Evolutionary conservation across 1,140 invertebrate genomes (phyloP), one percentile per base, ranked within the genome.

Genomic region (Lepidurus apus): DNA sequence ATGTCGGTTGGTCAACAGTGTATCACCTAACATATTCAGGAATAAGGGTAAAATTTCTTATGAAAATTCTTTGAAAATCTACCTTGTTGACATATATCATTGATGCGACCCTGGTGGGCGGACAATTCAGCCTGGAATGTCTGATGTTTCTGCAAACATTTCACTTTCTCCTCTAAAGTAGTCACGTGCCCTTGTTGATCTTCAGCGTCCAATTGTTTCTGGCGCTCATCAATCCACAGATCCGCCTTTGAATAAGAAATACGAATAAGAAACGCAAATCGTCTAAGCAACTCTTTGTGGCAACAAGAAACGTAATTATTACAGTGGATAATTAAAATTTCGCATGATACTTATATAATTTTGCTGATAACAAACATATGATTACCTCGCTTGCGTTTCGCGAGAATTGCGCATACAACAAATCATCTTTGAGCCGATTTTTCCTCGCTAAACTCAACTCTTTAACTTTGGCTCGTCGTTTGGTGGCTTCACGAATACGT

Each of bases 111-210:
- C 80, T 93, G 90, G 86, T 99, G 97, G 10, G 96, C 95, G 0
- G 91, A 87, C 47, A 99, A 87, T 86, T 99, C 97, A 0, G 96
- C 95, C 84, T 98, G 93, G 87, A 99, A 98, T 0, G 96, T 95
- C 86, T 98, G 97, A 85, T 98, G 96, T 84, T 98, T 98, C 85
- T 98, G 95, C n/a, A 98, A 86, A 83, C 96, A 95, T 86, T 97
- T 87, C 13, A 77, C 77, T 83, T 89, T 89, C 75, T 88, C 87
- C 79, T 88, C 85, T 43, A 89, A 81, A 77, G 81, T 83, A 8
- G 82, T 82, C 26, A 82, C 80, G 11, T 85, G 82, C 24, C 82
- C 83, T 43, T 81, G 81, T 17, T 80, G 77, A 17, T 87, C 86
- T 84, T 95, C 93, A 0, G 91, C 89, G 81, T 94, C 91, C 5